Conservation (phyloP, 2,797 vertebrate species). For the Falco berigora region DNA sequence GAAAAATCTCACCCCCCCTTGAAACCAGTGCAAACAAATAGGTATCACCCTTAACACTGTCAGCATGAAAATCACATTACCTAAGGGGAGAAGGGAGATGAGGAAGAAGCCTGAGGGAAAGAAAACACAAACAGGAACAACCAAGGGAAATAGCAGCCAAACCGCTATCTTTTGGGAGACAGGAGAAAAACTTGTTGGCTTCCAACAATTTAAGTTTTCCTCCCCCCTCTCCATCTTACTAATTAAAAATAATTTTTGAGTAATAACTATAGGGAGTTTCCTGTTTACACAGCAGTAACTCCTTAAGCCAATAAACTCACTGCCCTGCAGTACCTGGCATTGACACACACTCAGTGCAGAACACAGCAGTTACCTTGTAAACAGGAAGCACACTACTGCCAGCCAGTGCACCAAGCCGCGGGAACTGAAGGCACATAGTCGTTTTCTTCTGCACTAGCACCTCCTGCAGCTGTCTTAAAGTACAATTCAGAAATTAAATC, state of each 20-base stretch:
- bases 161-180: background rate
- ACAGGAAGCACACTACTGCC: constrained; percentile 5
- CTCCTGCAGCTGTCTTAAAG: background rate
- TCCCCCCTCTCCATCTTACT: background rate
- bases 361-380: background rate
- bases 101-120: background rate
- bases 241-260: constrained; percentile 8
- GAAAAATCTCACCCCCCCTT: background rate
- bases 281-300: constrained; percentile 32
- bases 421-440: background rate
- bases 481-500: background rate
- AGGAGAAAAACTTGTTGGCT: background rate
- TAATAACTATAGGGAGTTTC: constrained; percentile 10
- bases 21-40: background rate
- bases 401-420: background rate
- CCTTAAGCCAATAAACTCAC: background rate
- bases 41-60: background rate
- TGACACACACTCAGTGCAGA: background rate
- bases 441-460: background rate
- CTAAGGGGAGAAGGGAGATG: background rate
- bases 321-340: background rate
- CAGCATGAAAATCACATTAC: background rate
- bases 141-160: accelerated
- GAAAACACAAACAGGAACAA: background rate
- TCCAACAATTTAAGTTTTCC: constrained; percentile 6